A percentile compares a stretch with the other conserved stretches of the same genome.
Evolutionary conservation across 2,888 invertebrate genomes (phyloP).

Genomic region (Crocallis elinguaria): DNA sequence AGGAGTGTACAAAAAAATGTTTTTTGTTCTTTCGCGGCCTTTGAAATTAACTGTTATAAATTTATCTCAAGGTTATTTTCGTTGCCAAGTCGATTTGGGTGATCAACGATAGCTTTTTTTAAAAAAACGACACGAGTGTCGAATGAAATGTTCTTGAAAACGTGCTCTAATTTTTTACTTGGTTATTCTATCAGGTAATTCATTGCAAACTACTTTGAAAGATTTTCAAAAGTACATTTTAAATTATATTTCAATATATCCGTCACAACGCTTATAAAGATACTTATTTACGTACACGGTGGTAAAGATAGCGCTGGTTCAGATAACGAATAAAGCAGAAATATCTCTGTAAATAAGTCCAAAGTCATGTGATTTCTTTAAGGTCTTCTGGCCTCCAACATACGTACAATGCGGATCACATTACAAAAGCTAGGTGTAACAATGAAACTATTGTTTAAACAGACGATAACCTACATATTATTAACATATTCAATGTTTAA

Average conservation of each 20-base stretch:
- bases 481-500: background rate
- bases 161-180: too few species aligned
- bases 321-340: conserved; percentile 2
- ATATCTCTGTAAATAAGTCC: conserved; percentile 11
- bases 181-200: too few species aligned
- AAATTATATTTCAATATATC: too few species aligned
- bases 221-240: too few species aligned
- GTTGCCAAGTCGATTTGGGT: conserved; percentile 9
- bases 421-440: conserved; percentile 15
- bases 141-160: too few species aligned
- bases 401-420: background rate
- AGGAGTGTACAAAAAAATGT: conserved; percentile 23
- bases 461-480: conserved; percentile 13
- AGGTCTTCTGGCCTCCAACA: background rate
- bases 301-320: conserved; percentile 10
- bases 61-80: conserved; percentile 15
- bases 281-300: background rate
- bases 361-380: background rate
- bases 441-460: conserved; percentile 30
- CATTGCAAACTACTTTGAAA: too few species aligned
- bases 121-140: background rate
- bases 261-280: too few species aligned
- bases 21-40: conserved; percentile 20
- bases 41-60: conserved; percentile 26
- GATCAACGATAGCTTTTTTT: background rate